phyloP scores from a whole-genome alignment of 2,113 vertebrate genomes.

The Carettochelys insculpta region DNA sequence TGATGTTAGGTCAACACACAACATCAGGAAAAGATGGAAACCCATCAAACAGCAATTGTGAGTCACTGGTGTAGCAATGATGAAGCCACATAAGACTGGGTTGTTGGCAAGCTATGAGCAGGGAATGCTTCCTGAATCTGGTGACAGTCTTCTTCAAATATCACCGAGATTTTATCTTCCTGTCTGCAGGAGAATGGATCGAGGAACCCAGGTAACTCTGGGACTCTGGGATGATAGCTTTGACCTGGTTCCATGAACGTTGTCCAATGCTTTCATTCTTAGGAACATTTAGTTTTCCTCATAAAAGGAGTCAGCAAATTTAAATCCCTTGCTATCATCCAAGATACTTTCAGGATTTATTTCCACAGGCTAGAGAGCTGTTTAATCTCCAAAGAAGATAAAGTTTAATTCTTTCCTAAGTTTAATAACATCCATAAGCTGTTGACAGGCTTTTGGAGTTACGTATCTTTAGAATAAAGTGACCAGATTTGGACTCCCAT shows the following conservation, averaged over 20 bases:
- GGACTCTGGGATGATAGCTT: neutral
- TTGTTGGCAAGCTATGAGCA: neutral
- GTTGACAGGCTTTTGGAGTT: neutral
- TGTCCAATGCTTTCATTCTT: neutral
- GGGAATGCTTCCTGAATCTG: neutral
- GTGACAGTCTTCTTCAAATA: neutral
- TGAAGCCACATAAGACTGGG: rapidly evolving
- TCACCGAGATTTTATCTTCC: neutral
- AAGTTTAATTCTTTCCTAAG: conserved; percentile 51
- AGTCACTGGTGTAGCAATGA: neutral
- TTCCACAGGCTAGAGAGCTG: conserved; percentile 21
- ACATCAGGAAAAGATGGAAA: neutral
- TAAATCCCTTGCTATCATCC: conserved; percentile 18
- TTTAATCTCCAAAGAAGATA: conserved; percentile 58
- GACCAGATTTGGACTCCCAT: neutral
- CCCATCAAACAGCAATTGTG: neutral
- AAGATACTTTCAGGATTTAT: conserved; percentile 53
- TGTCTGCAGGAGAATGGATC: neutral
- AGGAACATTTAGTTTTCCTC: neutral
- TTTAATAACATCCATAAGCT: conserved; percentile 45
- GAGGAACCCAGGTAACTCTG: neutral
- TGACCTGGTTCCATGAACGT: neutral
- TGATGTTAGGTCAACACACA: neutral
- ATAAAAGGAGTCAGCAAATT: neutral
- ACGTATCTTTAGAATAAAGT: conserved; percentile 22